Base-by-base conservation (phyloP, 2,888 invertebrate species). In the Calameuta idolon region DNA sequence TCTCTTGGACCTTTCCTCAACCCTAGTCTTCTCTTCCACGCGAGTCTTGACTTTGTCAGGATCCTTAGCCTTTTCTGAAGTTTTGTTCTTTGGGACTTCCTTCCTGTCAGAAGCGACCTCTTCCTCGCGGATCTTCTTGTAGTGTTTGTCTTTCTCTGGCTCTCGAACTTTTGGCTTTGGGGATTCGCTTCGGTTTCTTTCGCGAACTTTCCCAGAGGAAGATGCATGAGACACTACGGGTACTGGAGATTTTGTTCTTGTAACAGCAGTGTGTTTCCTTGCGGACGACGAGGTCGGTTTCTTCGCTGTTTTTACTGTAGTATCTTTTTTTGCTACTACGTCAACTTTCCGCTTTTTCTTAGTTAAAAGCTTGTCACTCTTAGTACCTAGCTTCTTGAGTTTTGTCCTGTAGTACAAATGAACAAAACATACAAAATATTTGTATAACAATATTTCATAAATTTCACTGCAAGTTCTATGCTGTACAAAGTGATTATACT, bases 341-440 rank as follows among this genome's bases (percentile, higher is more conserved):
- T 90, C 91, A 30, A 90, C 76, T 80, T 90, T 91, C 4, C 90
- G 88, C 79, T 91, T 91, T 79, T 89, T 90, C 80, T 90, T 91
- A 30, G 81, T 81, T 4, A 83, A 69, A 31, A 83, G 78, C 77
- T 90, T 91, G 11, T 91, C 91, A 75, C 79, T 88, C 78, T 90
- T 91, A 4, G 87, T 83, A 55, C 86, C 88, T 73, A 91, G 78
- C 78, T 90, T 87, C 75, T 91, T 91, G 37, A 91, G 79, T 75
- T 91, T 91, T n/a, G 90, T 82, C 81, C 90, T 90, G 78, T 31
- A 78, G 31, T 80, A 76, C 12, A 77, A 9, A 55, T 55, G 1
- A 23, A 81, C 1, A 69, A 75, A 69, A 35, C 3, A 69, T 31
- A 5, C 2, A 5, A 35, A 40, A 40, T 33, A 71, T 74, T 34